Evolutionary conservation across 2,888 invertebrate genomes (phyloP), one percentile per base, ranked within the genome.

Genomic region (Leuctra nigra): DNA sequence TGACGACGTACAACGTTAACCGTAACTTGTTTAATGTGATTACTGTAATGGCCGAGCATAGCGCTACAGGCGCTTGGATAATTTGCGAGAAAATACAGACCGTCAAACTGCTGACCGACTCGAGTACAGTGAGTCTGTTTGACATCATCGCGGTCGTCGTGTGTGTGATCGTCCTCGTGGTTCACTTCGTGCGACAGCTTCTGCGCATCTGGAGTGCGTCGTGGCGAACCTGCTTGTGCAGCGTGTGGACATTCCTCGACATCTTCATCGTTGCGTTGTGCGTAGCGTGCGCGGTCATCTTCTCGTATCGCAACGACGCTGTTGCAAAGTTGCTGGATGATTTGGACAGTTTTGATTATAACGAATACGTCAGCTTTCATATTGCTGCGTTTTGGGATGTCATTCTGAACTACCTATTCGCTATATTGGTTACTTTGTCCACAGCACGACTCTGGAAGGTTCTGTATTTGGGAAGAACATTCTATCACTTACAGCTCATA

Each of bases 21-120:
- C 29, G 23, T 13, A 57, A 60, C 23, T 13, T 59, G 9, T 61
- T 61, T 52, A 59, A 55, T n/a, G 33, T 58, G 22, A 57, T 60
- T 13, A 46, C 53, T 1, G 11, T 61, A 11, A n/a, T 54, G 1
- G 20, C 53, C 13, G 61, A 61, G 38, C 29, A n/a, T 20, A 36
- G 33, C 13, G 52, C 29, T 13, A 20, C 39, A 11, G 55, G 55
- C 44, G 33, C 33, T 13, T 20, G 41, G 46, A 16, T 33, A 2
- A 35, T 25, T 4, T 14, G 14, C 23, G 18, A n/a, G 16, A 44
- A 41, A 6, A 48, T 57, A n/a, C 23, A 22, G 22, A 57, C 57
- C 9, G 47, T 47, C 2, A 18, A 38, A n/a, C 48, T 57, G 14
- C 47, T 57, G 2, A 18, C 22, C n/a, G 14, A 22, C 6, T 9